Evolutionary conservation across 2,113 vertebrate genomes (phyloP).

Genomic region (Isurus oxyrinchus): DNA sequence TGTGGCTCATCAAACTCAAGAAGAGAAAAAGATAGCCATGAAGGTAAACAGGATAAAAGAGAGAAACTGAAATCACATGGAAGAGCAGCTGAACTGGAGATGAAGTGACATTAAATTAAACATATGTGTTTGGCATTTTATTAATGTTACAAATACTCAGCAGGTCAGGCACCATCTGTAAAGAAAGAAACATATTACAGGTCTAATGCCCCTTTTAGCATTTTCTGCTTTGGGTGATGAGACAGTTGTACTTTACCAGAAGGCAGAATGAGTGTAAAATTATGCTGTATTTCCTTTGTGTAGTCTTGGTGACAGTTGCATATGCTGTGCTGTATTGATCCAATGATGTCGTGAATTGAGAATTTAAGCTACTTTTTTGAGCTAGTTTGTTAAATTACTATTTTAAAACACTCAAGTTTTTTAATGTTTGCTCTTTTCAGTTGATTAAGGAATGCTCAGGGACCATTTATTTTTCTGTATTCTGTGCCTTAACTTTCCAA

Average conservation of each 20-base stretch:
- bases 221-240: neutral
- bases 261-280: neutral
- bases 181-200: neutral
- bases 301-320: neutral
- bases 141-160: neutral
- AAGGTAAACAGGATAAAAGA: neutral
- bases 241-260: neutral
- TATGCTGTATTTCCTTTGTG: neutral
- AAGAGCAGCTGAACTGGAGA: neutral
- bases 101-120: neutral
- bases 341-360: neutral
- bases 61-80: neutral
- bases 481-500: neutral
- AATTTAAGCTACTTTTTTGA: neutral
- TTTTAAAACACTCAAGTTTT: neutral
- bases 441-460: neutral
- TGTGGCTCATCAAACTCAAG: neutral
- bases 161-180: neutral
- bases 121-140: neutral
- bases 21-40: neutral
- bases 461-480: neutral
- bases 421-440: neutral
- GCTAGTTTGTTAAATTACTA: neutral
- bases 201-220: neutral
- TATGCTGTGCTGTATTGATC: neutral